Base-by-base conservation (phyloP, 2,888 invertebrate genomes). In the Agriopis leucophaearia region DNA sequence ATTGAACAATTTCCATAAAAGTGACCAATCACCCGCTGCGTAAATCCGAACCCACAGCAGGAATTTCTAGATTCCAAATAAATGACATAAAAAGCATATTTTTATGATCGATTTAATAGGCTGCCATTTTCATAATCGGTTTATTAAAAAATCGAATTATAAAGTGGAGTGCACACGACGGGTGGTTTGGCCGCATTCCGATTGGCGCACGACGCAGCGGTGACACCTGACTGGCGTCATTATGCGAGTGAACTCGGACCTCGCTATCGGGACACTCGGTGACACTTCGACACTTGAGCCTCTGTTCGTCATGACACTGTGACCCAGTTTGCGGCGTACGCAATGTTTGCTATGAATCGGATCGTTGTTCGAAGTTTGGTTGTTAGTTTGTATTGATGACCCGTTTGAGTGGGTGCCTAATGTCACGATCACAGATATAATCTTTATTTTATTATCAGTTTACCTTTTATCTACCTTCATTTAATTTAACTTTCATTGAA, bases 251-350 rank as follows among this genome's bases (percentile, higher is more conserved):
- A 79, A 76, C 77, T 74, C 75, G 77, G 80, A 80, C 79, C 80
- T 74, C 74, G 78, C 80, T 86, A 88, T 87, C 38, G 83, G 79
- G 84, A 80, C 85, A 80, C 78, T 79, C 74, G 79, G 84, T 81
- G 85, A 82, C 87, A 80, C 78, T 78, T 74, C 78, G 87, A 85
- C 85, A 86, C 80, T 83, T 78, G 78, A 77, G 84, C 82, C 86
- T 81, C 81, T 82, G 82, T 81, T 81, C 75, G 71, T 72, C 73
- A 73, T 80, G 85, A 84, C 89, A 86, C 83, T 85, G 72, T 90
- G 88, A 88, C 91, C 91, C 81, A 91, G 81, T 89, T 91, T 82
- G 18, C 72, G 58, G 76, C 75, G 72, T 72, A 69, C 69, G 82
- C 83, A 85, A 88, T 89, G 89, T 90, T 81, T 84, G 82, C 78